phyloP scores from a whole-genome alignment of 1,140 invertebrate species.

The Drosophila lini region DNA sequence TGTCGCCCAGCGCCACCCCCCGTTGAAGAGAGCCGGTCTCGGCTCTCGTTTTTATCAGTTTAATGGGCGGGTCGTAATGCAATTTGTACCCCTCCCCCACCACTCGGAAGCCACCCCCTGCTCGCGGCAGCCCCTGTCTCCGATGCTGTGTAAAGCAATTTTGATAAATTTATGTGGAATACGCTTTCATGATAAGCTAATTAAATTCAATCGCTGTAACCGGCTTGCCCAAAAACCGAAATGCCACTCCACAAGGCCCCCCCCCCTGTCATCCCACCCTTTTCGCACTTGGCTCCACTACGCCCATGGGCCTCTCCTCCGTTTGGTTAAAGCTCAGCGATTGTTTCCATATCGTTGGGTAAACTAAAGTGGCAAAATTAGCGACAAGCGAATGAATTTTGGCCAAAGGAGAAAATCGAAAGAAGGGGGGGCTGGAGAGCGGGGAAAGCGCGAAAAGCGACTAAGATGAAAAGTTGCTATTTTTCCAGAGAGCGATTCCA shows the following conservation, averaged over 20 bases:
- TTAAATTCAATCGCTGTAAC: conserved; percentile 82
- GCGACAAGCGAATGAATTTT: conserved; percentile 33
- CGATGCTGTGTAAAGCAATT: conserved; percentile 78
- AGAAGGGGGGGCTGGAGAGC: too few species aligned
- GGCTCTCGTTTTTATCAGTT: conserved; percentile 77
- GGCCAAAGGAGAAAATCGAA: conserved; percentile 5
- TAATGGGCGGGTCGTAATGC: conserved; percentile 79
- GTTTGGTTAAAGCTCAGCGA: conserved; percentile 58
- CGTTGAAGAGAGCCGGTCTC: background rate
- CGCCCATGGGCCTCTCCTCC: background rate
- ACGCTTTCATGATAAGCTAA: conserved; percentile 83
- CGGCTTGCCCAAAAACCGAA: conserved; percentile 75
- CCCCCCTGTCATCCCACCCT: background rate
- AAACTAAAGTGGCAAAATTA: conserved; percentile 56
- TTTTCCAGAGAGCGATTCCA: conserved; percentile 8
- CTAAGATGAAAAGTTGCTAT: conserved; percentile 5
- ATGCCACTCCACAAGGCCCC: conserved; percentile 16
- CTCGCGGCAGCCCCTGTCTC: conserved; percentile 9
- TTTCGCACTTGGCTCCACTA: background rate
- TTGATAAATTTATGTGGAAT: conserved; percentile 83
- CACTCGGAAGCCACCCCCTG: background rate
- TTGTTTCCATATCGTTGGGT: conserved; percentile 72
- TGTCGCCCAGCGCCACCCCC: conserved; percentile 45
- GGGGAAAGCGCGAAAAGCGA: background rate
- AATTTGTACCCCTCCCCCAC: conserved; percentile 54